Conservation (phyloP, 2,113 vertebrate genomes). For the Cygnus atratus region DNA sequence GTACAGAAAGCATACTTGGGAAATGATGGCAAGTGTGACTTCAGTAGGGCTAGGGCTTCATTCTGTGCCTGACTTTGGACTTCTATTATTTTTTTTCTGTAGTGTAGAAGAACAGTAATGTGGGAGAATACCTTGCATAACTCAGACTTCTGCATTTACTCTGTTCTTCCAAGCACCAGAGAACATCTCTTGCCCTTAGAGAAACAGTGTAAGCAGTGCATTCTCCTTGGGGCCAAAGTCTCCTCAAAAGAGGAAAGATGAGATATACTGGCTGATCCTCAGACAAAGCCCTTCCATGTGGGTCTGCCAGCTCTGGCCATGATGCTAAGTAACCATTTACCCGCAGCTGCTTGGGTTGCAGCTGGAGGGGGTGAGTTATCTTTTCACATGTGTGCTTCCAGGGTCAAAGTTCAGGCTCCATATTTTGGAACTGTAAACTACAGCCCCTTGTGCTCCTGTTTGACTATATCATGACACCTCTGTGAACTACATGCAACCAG, state of each 20-base stretch:
- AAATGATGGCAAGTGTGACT: not conserved
- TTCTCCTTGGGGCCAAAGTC: not conserved
- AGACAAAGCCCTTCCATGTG: not conserved
- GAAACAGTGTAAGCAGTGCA: not conserved
- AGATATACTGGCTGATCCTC: not conserved
- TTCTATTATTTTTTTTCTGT: not conserved
- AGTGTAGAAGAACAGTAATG: not conserved
- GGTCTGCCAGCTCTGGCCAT: not conserved
- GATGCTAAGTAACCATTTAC: not conserved
- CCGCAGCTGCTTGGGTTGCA: not conserved
- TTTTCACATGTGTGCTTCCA: not conserved
- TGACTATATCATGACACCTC: not conserved
- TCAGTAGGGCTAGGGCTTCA: not conserved
- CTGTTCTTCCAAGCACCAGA: not conserved
- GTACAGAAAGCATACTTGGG: not conserved
- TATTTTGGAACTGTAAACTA: not conserved
- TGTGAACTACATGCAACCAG: not conserved
- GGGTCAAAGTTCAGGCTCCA: not conserved
- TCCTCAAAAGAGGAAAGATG: not conserved
- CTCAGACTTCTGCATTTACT: not conserved
- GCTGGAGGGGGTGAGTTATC: not conserved
- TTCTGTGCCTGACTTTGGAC: not conserved
- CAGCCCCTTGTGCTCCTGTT: not conserved
- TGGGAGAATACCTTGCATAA: not conserved
- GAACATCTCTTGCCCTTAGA: not conserved